phyloP scores from a whole-genome alignment of 2,113 vertebrate genomes.

The Oplegnathus fasciatus region DNA sequence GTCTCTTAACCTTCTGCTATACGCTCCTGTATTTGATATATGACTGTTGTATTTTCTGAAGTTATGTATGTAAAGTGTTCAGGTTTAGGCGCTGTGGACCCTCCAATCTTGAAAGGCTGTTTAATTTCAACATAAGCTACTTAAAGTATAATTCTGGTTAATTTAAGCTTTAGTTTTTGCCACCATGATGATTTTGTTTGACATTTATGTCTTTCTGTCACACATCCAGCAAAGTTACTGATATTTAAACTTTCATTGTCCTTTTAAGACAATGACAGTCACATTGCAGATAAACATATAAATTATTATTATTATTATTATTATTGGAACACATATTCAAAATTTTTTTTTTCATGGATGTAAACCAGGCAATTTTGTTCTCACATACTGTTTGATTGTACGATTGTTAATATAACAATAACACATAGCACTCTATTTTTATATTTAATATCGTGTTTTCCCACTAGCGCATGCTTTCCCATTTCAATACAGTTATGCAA shows the following conservation, averaged over 20 bases:
- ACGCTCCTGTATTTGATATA: constrained; percentile 16
- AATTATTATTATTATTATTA: no score
- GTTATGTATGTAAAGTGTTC: neutral
- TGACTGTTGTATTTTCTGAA: neutral
- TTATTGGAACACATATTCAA: no score
- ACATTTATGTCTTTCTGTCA: neutral
- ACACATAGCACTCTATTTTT: no score
- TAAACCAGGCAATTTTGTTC: neutral
- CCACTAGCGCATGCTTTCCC: no score
- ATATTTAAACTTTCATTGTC: neutral
- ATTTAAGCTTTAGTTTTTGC: neutral
- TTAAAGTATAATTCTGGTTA: neutral
- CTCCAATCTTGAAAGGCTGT: neutral
- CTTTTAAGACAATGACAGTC: neutral
- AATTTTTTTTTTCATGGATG: neutral
- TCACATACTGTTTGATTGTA: no score
- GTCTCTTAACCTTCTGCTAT: constrained; percentile 3
- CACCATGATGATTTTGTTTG: neutral
- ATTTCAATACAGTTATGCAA: no score
- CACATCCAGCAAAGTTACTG: neutral
- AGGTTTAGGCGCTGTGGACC: neutral
- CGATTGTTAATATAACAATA: no score
- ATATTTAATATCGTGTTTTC: no score
- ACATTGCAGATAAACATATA: neutral
- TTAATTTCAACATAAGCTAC: neutral